Base-by-base conservation (phyloP, 1,140 invertebrate species). In the Drosophila serrata region DNA sequence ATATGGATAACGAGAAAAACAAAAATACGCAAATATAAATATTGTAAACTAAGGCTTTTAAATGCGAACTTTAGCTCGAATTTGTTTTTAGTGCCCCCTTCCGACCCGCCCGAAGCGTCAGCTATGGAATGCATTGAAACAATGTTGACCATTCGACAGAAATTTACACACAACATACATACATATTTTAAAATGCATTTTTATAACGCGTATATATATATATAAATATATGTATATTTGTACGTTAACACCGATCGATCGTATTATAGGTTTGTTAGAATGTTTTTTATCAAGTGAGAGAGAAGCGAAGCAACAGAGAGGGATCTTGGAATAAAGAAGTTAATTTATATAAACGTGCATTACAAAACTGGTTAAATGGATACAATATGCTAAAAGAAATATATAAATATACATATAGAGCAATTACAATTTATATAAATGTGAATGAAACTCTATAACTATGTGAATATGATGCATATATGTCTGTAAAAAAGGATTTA, bases 151-250 rank as follows among this genome's bases (percentile, higher is more conserved):
- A 22, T 15, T 51, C 9, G 64, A 56, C 45, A 33, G 42, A 58
- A 58, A 24, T 42, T 24, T 22, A 33, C 49, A 53, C 49, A 35
- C n/a, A 19, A 22, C 31, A 11, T 6, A 22, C 31, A 15, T 9
- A 69, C 69, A 80, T 85, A 85, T 84, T 88, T 82, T 79, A 79
- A 82, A 79, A 59, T 82, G 70, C 59, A 82, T 82, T 87, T 87
- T 88, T 87, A 77, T 88, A 79, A 59, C 49, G 67, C 70, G 49
- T 79, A 59, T 76, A 53, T 35, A 35, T 48, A 48, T n/a, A n/a
- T 76, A 53, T 35, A 35, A 27, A 48, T n/a, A n/a, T 35, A 35
- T 53, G 49, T 53, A 53, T 72, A 78, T 75, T 65, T 75, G 49
- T 64, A 62, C 74, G 62, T 57, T 46, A 48, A 63, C 39, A 57